Base-by-base conservation (phyloP, 2,888 invertebrate genomes). In the Epirrhoe tristata region DNA sequence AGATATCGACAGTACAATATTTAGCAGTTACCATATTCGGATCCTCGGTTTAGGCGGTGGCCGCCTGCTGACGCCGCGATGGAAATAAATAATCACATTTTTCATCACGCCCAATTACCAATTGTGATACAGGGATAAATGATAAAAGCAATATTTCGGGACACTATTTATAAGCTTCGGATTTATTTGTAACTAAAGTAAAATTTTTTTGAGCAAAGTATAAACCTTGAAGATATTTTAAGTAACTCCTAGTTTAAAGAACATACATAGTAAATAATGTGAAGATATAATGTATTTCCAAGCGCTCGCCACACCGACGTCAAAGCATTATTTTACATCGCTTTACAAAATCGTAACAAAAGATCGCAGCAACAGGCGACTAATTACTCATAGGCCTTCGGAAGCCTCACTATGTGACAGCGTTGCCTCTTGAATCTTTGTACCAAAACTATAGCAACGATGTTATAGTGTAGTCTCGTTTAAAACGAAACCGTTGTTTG, bases 11-110 rank as follows among this genome's bases (percentile, higher is more conserved):
- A 81, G 58, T 67, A 90, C 90, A 91, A 90, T 89, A 90, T 82
- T 85, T 82, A 82, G 83, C 83, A 83, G 81, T 97, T 97, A 97
- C 97, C 97, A 97, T 96, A 97, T 96, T 95, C 96, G 96, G 94
- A 97, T 97, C 97, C 97, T 96, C 94, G 97, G 97, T 95, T 97
- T 96, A 89, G 97, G 95, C 91, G 96, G 96, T 93, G 97, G 97
- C 96, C 97, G 96, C 95, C 96, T 96, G 94, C 88, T 80, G 84
- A 78, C 87, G 84, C 82, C 88, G 87, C 90, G 95, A 94, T 94
- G 94, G 92, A 94, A 94, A 92, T 83, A 93, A 91, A 93, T 81
- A 72, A 72, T 69, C 34, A 72, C 59, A 71, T 57, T 66, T 71
- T 74, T 71, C 72, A 74, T 70, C 71, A 78, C 80, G 81, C 81